Percentiles rank a stretch among this genome's conserved stretches.
These are phyloP conservation scores for Eufriesea mexicana DNA, from an alignment of 1,140 invertebrate species.

Conservation along the genomic window DNA sequence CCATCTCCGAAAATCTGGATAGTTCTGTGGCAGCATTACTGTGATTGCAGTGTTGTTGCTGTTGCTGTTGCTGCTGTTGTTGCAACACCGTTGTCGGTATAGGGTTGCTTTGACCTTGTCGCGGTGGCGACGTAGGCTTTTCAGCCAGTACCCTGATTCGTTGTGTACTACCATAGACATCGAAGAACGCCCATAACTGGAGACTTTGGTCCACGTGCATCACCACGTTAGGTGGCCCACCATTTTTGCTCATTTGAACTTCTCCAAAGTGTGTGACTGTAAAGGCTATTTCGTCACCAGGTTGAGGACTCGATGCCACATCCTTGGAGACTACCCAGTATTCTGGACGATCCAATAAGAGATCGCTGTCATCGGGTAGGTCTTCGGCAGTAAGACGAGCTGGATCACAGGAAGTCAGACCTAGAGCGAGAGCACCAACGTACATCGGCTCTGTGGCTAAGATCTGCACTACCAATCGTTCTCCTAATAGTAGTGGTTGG, in stretches of 20 bases:
- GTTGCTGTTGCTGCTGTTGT: slow-evolving; percentile 60
- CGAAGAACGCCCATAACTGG: slow-evolving; percentile 96
- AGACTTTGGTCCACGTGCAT: slow-evolving; percentile 97
- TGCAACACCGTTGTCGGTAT: slow-evolving; percentile 48
- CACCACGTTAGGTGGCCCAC: slow-evolving; percentile 89
- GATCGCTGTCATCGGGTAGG: slow-evolving; percentile 96
- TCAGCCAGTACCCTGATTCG: slow-evolving; percentile 89
- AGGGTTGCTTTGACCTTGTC: slow-evolving; percentile 72
- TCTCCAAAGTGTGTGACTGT: slow-evolving; percentile 92
- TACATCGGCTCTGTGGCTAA: slow-evolving; percentile 92
- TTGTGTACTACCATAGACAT: slow-evolving; percentile 96
- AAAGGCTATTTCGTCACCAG: slow-evolving; percentile 96
- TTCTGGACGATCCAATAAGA: slow-evolving; percentile 95
- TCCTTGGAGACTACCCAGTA: slow-evolving; percentile 99
- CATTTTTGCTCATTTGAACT: slow-evolving; percentile 94
- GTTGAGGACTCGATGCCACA: slow-evolving; percentile 90
- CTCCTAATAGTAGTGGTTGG: slow-evolving; percentile 91
- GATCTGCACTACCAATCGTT: slow-evolving; percentile 94
- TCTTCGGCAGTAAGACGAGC: slow-evolving; percentile 87
- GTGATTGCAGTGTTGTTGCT: slow-evolving; percentile 75
- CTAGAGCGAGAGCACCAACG: slow-evolving; percentile 94
- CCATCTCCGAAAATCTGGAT: slow-evolving; percentile 83
- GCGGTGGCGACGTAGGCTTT: slow-evolving; percentile 73
- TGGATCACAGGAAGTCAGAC: slow-evolving; percentile 96
- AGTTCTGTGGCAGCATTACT: slow-evolving; percentile 78